Evolutionary conservation across 1,140 invertebrate species (phyloP).

Genomic region (Helicorthomorpha holstii): DNA sequence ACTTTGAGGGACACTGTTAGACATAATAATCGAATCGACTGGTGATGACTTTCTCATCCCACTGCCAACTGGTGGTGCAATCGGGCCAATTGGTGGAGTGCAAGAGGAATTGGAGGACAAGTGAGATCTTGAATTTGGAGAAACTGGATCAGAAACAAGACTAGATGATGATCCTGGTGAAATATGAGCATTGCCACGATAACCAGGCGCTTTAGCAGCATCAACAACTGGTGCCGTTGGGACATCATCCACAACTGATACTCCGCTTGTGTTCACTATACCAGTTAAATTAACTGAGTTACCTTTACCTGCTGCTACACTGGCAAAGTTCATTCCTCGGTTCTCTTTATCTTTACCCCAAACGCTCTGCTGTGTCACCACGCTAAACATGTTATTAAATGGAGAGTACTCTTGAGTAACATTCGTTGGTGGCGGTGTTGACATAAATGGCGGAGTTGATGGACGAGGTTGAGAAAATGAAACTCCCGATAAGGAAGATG

Average conservation of each 20-base stretch:
- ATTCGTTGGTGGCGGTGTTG: neutral
- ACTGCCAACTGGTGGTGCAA: constrained; percentile 4
- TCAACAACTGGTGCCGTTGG: constrained; percentile 40
- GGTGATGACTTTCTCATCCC: constrained; percentile 5
- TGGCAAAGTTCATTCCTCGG: constrained; percentile 53
- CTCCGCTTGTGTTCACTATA: constrained; percentile 6
- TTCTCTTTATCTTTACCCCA: constrained; percentile 40
- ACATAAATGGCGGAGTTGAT: constrained; percentile 6
- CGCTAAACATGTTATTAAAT: constrained; percentile 52
- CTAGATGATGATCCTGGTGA: constrained; percentile 37
- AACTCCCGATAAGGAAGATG: constrained; percentile 9
- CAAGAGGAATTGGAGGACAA: constrained; percentile 13
- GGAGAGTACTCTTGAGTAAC: constrained; percentile 49
- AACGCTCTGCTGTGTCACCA: constrained; percentile 40
- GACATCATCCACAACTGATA: constrained; percentile 31
- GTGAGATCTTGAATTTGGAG: constrained; percentile 2
- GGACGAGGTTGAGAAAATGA: neutral
- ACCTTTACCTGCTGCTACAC: constrained; percentile 42
- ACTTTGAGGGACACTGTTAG: neutral
- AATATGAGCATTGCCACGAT: constrained; percentile 42
- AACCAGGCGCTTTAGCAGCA: constrained; percentile 63
- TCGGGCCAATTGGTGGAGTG: constrained; percentile 14
- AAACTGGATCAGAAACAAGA: constrained; percentile 11
- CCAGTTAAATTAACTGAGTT: constrained; percentile 6
- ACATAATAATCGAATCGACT: neutral